These are phyloP conservation scores for Pantherophis guttatus DNA, from an alignment of 2,113 vertebrate genomes.

Conservation along the genomic window DNA sequence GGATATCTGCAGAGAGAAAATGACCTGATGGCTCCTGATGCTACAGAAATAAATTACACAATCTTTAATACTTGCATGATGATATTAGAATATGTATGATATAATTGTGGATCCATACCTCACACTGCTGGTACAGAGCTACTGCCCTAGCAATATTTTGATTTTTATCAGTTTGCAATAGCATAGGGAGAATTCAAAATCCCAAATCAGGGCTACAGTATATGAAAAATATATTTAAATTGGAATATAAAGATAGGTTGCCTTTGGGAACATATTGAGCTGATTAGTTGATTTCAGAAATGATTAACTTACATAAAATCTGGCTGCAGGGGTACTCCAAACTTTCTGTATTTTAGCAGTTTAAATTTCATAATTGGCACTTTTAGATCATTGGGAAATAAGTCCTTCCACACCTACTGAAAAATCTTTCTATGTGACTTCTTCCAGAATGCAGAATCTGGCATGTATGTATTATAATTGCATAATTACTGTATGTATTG, in stretches of 20 bases:
- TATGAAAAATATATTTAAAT: background rate
- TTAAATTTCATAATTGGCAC: background rate
- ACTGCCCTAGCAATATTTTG: background rate
- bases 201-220: background rate
- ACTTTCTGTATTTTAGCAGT: background rate
- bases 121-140: background rate
- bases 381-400: background rate
- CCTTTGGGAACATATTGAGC: background rate
- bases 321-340: background rate
- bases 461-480: too few species aligned
- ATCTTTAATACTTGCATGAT: background rate
- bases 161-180: background rate
- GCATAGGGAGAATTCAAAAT: background rate
- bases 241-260: background rate
- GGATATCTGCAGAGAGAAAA: background rate
- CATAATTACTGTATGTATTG: background rate
- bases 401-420: background rate
- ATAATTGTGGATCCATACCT: background rate
- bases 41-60: background rate
- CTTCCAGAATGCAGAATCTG: background rate
- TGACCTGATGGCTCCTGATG: background rate
- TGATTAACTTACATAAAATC: background rate
- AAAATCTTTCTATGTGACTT: background rate
- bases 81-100: background rate
- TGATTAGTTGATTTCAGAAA: background rate